A percentile compares a stretch with the other conserved stretches of the same genome.
Conservation (phyloP, 2,888 invertebrate genomes). For the Blastobasis lacticolella region DNA sequence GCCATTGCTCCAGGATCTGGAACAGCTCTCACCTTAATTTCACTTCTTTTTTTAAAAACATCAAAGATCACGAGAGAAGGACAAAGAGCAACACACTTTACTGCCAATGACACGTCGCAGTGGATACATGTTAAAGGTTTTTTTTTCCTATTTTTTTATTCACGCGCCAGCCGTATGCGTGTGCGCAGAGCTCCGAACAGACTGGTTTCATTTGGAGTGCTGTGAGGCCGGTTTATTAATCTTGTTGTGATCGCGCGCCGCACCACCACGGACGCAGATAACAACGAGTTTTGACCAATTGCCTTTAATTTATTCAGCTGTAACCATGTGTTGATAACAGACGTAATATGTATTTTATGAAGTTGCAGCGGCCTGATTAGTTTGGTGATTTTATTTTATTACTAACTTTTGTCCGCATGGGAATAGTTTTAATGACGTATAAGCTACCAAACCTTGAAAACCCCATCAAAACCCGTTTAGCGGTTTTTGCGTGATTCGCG, state of each 20-base stretch:
- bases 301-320: background rate
- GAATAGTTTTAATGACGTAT: too few relatives aligned
- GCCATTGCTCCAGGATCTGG: slow-evolving; percentile 68
- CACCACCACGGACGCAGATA: slow-evolving; percentile 33
- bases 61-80: slow-evolving; percentile 8
- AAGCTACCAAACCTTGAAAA: too few relatives aligned
- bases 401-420: too few relatives aligned
- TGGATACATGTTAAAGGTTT: slow-evolving; percentile 48
- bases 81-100: slow-evolving; percentile 48
- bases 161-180: slow-evolving; percentile 29
- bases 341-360: too few relatives aligned
- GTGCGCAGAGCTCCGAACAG: slow-evolving; percentile 36
- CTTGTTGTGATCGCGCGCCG: slow-evolving; percentile 49
- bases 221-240: slow-evolving; percentile 23
- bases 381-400: too few relatives aligned
- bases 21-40: slow-evolving; percentile 17
- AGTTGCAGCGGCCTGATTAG: too few relatives aligned
- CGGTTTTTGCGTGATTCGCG: too few relatives aligned
- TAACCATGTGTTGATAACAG: too few relatives aligned
- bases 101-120: slow-evolving; percentile 57
- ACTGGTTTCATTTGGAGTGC: slow-evolving; percentile 36
- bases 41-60: slow-evolving; percentile 13
- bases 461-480: too few relatives aligned
- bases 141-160: slow-evolving; percentile 36
- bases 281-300: slow-evolving; percentile 27